Evolutionary conservation across 2,113 vertebrate genomes (phyloP), one percentile per base, ranked within the genome.

Genomic region (Paradisaea rubra): DNA sequence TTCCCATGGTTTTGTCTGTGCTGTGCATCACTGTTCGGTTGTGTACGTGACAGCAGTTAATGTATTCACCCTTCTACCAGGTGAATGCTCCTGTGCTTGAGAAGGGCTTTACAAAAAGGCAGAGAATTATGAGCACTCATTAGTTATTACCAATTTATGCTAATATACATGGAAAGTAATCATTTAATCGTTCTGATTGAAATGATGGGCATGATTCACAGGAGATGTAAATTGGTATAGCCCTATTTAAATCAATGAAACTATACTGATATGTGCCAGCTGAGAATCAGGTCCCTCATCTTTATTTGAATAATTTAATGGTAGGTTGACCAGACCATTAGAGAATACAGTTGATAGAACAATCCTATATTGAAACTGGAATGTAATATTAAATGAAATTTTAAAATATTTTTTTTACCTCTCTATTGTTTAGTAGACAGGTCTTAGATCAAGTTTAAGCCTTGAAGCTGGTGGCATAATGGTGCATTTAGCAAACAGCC

Each of bases 261-360:
- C 41, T 81, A 11, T 49, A 79, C 65, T 89, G 60, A 53, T 87
- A 61, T 15, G 35, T 82, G 54, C 63, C 87, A 80, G 81, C 50
- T 85, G 70, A 96, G 87, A 88, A 92, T 94, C 87, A 86, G 42
- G 63, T 84, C 73, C 84, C 52, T 78, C 49, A 52, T 86, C 68
- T 81, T 95, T 94, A 64, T 91, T 81, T 89, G 63, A 94, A 80
- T 91, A 89, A 94, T 89, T 91, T 89, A 79, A 85, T 92, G 93
- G 73, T 92, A 85, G 66, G 54, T 30, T 94, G 89, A 79, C 78
- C 86, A 94, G 70, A 61, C 35, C 27, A 61, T 87, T 93, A 76
- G 61, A 94, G 74, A 85, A 89, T 92, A 80, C 42, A 80, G 37
- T 64, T 93, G 81, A 74, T 59, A 77, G 77, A 84, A 78, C 54